Evolutionary conservation across 2,797 vertebrate species (phyloP).

Genomic region (Acrocephalus scirpaceus): DNA sequence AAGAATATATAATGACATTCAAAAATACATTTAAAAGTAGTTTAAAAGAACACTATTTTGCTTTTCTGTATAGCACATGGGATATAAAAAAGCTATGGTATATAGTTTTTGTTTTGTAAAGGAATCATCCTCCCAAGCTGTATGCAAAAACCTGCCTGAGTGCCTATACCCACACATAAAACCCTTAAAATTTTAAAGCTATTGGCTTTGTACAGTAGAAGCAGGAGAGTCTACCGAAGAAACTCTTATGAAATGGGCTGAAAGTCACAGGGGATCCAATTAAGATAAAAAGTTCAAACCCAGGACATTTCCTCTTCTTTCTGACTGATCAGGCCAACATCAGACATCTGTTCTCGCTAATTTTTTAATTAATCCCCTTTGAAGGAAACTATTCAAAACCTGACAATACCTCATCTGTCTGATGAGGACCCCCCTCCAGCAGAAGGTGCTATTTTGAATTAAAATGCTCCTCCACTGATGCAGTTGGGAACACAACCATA

Average conservation of each 20-base stretch:
- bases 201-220: not conserved
- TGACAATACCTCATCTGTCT: not conserved
- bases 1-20: not conserved
- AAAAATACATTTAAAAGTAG: not conserved
- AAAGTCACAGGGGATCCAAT: slow-evolving; percentile 32
- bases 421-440: not conserved
- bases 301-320: not conserved
- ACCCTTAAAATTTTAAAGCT: not conserved
- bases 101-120: not conserved
- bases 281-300: slow-evolving; percentile 46
- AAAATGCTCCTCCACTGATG: not conserved
- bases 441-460: slow-evolving; percentile 16
- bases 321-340: not conserved
- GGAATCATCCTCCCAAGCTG: not conserved
- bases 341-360: not conserved
- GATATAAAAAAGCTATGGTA: not conserved
- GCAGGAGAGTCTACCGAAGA: not conserved
- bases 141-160: not conserved
- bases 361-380: slow-evolving; percentile 10
- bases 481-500: not conserved
- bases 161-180: not conserved
- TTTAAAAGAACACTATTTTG: not conserved
- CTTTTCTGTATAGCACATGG: not conserved
- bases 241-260: not conserved
- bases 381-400: not conserved